Evolutionary conservation across 2,113 vertebrate genomes (phyloP).

Genomic region (Nibea coibor): DNA sequence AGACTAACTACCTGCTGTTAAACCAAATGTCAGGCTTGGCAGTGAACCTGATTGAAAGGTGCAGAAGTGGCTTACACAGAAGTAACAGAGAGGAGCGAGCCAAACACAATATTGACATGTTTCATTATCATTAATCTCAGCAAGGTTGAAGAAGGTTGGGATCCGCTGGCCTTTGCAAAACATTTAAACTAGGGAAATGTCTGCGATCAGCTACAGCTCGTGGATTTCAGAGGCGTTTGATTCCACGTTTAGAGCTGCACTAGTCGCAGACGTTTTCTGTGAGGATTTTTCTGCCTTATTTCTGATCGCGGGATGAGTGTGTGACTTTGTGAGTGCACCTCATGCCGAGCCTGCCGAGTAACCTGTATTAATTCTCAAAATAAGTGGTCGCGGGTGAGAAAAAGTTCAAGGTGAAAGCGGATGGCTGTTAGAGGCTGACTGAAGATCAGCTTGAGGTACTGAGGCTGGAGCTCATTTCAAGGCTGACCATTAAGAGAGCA

Average conservation of each 20-base stretch:
- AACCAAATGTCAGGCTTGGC: constrained; percentile 73
- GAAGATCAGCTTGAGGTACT: constrained; percentile 47
- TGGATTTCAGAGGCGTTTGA: neutral
- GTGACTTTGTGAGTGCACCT: constrained; percentile 7
- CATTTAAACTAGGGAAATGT: neutral
- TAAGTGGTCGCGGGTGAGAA: constrained; percentile 43
- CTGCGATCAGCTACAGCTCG: neutral
- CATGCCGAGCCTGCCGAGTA: constrained; percentile 36
- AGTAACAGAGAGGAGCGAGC: constrained; percentile 20
- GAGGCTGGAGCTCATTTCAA: constrained; percentile 63
- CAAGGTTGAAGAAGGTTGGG: constrained; percentile 5
- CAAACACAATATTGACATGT: constrained; percentile 29
- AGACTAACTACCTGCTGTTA: constrained; percentile 71
- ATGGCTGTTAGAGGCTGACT: constrained; percentile 52
- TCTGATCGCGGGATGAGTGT: constrained; percentile 23
- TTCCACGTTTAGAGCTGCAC: neutral
- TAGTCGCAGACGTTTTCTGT: neutral
- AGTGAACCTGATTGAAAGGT: constrained; percentile 17
- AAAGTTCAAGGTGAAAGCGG: constrained; percentile 64
- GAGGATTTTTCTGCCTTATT: neutral
- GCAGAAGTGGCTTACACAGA: constrained; percentile 15
- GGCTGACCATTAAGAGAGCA: constrained; percentile 63
- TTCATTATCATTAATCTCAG: constrained; percentile 29
- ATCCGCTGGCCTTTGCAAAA: neutral
- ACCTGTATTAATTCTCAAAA: constrained; percentile 37